Base-by-base conservation (phyloP, 2,888 invertebrate species). In the Gerris lacustris region DNA sequence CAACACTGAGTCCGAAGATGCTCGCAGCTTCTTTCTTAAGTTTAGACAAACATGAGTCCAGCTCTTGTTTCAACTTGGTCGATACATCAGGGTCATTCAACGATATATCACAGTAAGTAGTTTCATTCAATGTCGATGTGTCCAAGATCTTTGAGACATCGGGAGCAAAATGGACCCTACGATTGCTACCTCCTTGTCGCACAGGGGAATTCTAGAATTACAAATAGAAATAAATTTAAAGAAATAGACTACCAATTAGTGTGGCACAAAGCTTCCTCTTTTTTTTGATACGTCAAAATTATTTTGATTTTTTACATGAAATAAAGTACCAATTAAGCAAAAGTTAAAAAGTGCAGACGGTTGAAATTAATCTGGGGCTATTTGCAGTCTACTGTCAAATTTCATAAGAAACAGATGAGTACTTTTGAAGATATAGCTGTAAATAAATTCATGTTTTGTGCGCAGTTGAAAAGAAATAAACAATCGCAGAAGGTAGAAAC, bases 111-210 rank as follows among this genome's bases (percentile, higher is more conserved):
- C 11, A 55, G 55, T 55, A 55, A 55, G 9, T 55, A 11, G 55
- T 55, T 55, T 55, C 55, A 55, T 55, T 15, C 55, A 55, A 9
- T 18, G 73, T 89, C 88, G 66, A 88, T 83, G 68, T 85, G 70
- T 83, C 84, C 71, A 86, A 81, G 73, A 86, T 82, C 69, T 82
- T 85, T 76, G 81, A 82, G 64, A 89, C 84, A 78, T 88, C 86
- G 0, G 91, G 91, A 17, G 88, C 87, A 77, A 90, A 86, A 78
- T 89, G 90, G 64, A 90, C 86, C 75, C 86, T 84, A 74, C 84
- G 85, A 31, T 31, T 31, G 47, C 63, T 70, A 67, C 9, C 55
- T 69, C 18, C 55, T 31, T 67, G 62, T 7, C 55, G 55, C 9
- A 55, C 55, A 55, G 55, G 55, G 9, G 55, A 55, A 55, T 55